Evolutionary conservation across 2,888 invertebrate genomes (phyloP), one percentile per base, ranked within the genome.

Genomic region (Caenorhabditis zanzibari): DNA sequence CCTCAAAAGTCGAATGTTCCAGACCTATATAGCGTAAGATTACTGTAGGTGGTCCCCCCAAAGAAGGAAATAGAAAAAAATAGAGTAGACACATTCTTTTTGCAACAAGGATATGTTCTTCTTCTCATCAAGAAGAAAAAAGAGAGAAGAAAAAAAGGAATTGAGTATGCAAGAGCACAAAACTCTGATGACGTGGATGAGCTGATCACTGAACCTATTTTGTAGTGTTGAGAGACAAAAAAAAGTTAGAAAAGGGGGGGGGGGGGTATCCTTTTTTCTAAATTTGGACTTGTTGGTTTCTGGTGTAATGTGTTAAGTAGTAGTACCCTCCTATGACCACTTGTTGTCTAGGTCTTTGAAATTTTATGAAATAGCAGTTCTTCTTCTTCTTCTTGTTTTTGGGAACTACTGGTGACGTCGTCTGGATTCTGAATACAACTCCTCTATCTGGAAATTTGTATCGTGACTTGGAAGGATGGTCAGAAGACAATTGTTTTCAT

Each of bases 311-410:
- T 61, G 14, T 32, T n/a, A 32, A 32, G 12, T 32, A 26, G 14
- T 16, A 28, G 35, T 10, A 0, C 24, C 41, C 24, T 12, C 74
- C 66, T 64, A 66, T 75, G 74, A 74, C 74, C 56, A 75, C 74
- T 75, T 75, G 74, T 75, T 75, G 64, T 75, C 74, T 75, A 58
- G 64, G 66, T 64, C 66, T 72, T 72, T 61, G 72, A 72, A 49
- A 61, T 73, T 32, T 32, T 32, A 66, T 75, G 74, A 66, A 66
- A 49, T 61, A 61, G 41, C 6, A 10, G 19, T 41, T 64, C 28
- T 44, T 74, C 28, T 9, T 35, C 7, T 28, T 56, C 28, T 28
- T 32, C 7, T 7, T 32, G 32, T n/a, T n/a, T n/a, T n/a, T n/a
- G n/a, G n/a, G n/a, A n/a, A n/a, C 6, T n/a, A 12, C 19, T 19